Conservation (phyloP, 2,113 vertebrate species). For the Stegostoma tigrinum region DNA sequence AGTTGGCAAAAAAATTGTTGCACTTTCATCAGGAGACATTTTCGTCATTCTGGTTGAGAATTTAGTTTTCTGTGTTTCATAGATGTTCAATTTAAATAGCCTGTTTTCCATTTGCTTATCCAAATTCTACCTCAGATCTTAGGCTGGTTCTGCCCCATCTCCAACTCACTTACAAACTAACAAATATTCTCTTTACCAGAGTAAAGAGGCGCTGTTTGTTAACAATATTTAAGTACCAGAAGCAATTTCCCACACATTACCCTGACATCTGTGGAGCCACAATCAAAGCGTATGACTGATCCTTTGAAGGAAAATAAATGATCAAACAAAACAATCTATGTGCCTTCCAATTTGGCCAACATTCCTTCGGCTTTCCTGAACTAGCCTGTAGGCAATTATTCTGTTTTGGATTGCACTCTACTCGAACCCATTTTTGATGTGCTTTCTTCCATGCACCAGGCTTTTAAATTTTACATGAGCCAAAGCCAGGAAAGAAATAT, state of each 20-base stretch:
- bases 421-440: not conserved
- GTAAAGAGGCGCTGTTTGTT: not conserved
- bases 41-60: too few relatives aligned
- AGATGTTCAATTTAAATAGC: not conserved
- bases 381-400: too few relatives aligned
- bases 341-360: too few relatives aligned
- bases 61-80: too few relatives aligned
- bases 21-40: not conserved
- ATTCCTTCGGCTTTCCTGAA: too few relatives aligned
- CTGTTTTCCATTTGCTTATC: too few relatives aligned
- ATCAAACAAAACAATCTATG: not conserved
- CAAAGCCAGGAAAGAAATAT: not conserved
- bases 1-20: not conserved
- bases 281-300: not conserved
- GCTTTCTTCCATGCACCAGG: not conserved
- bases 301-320: not conserved
- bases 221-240: not conserved
- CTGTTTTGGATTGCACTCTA: not conserved
- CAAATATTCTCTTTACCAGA: not conserved
- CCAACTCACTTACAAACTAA: not conserved
- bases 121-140: too few relatives aligned
- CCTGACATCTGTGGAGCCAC: not conserved
- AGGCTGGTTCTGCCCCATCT: too few relatives aligned
- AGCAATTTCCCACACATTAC: not conserved
- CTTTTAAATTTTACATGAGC: not conserved